Percentiles rank a stretch among this genome's conserved stretches.
These are phyloP conservation scores for Drosophila fuyamai DNA, from an alignment of 1,140 invertebrate species.

Conservation along the genomic window DNA sequence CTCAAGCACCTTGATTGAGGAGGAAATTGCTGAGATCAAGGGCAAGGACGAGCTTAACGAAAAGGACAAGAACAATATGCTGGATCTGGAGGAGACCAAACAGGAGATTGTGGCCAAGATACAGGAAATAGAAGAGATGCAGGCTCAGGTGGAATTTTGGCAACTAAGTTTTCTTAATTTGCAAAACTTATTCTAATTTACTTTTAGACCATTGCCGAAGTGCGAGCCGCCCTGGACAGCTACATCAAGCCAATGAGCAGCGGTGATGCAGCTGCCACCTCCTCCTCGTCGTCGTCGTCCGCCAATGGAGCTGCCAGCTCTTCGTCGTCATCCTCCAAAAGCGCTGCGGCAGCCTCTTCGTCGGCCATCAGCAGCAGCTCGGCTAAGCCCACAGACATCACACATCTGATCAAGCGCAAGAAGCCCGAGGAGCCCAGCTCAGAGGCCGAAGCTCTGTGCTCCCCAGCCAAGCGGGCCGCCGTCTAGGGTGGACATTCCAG, in stretches of 20 bases:
- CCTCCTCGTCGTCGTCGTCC: constrained; percentile 53
- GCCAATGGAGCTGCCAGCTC: constrained; percentile 53
- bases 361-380: constrained; percentile 74
- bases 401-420: constrained; percentile 84
- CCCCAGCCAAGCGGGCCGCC: constrained; percentile 77
- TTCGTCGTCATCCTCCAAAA: constrained; percentile 43
- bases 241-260: constrained; percentile 76
- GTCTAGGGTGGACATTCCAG: constrained; percentile 74
- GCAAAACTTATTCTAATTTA: background rate
- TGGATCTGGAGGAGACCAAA: constrained; percentile 81
- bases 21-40: constrained; percentile 75
- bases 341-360: constrained; percentile 38
- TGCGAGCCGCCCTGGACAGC: constrained; percentile 77
- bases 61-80: constrained; percentile 72
- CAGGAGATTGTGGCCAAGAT: constrained; percentile 83
- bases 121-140: constrained; percentile 83
- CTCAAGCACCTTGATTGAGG: constrained; percentile 72
- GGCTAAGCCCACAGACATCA: constrained; percentile 81
- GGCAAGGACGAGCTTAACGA: constrained; percentile 66
- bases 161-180: background rate
- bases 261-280: constrained; percentile 51
- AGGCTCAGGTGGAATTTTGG: constrained; percentile 59
- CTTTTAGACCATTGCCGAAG: constrained; percentile 75
- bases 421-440: constrained; percentile 80
- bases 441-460: constrained; percentile 75